Conservation (phyloP, 2,797 vertebrate species). For the Acanthopagrus latus region DNA sequence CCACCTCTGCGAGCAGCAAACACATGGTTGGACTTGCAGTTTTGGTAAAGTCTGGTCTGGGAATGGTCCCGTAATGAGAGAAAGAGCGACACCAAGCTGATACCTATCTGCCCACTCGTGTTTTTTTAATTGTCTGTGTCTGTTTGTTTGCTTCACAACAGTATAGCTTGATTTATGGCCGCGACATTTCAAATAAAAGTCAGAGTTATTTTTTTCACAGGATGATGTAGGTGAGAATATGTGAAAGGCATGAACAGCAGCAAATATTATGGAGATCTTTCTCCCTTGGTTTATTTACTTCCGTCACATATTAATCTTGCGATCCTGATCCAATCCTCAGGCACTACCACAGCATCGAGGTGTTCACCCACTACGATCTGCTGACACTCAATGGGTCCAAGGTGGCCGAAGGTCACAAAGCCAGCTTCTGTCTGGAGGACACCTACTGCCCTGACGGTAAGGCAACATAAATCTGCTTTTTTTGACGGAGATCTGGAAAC, state of each 20-base stretch:
- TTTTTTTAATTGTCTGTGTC: constrained; percentile 36
- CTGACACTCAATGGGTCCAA: constrained; percentile 94
- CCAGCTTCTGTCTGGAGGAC: constrained; percentile 98
- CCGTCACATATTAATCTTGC: background rate
- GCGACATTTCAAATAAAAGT: constrained; percentile 10
- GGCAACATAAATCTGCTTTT: constrained; percentile 2
- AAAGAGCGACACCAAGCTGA: constrained; percentile 41
- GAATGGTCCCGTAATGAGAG: constrained; percentile 44
- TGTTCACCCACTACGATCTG: constrained; percentile 98
- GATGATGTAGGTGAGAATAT: background rate
- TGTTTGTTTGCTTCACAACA: constrained; percentile 4
- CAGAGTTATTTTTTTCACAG: background rate
- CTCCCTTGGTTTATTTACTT: background rate
- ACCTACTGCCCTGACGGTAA: constrained; percentile 94
- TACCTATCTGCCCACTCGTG: constrained; percentile 33
- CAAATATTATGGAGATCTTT: background rate
- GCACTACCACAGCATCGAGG: constrained; percentile 98
- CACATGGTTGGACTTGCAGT: constrained; percentile 51
- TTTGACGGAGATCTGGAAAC: constrained; percentile 17
- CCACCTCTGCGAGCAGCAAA: constrained; percentile 61
- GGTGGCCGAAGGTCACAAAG: constrained; percentile 97
- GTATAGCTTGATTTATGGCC: constrained; percentile 29
- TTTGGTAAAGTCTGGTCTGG: constrained; percentile 45
- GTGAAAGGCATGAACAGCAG: background rate
- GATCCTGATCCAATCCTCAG: constrained; percentile 72